Conservation (phyloP, 2,888 invertebrate species). For the Thysanoteuthis rhombus region DNA sequence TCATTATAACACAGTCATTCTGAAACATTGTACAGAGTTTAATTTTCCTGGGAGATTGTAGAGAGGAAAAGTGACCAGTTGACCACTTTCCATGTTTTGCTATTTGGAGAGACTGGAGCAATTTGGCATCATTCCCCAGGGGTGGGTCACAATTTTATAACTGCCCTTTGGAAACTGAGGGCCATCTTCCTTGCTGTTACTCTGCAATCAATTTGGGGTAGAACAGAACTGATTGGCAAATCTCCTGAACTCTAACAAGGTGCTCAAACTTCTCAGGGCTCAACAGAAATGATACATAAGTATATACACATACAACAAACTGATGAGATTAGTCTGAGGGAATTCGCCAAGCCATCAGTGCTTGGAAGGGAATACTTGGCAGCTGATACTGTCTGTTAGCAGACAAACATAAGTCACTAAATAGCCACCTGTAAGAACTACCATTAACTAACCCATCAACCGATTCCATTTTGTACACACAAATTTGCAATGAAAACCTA, state of each 20-base stretch:
- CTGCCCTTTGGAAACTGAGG: background rate
- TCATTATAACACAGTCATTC: too few species aligned
- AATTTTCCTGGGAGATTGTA: too few species aligned
- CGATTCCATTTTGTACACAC: too few species aligned
- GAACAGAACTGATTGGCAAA: background rate
- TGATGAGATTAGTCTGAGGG: too few species aligned
- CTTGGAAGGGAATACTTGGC: too few species aligned
- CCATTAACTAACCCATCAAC: too few species aligned
- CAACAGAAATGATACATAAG: background rate
- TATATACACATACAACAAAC: background rate
- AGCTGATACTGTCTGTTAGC: too few species aligned
- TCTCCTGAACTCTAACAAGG: background rate
- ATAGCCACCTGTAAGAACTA: too few species aligned
- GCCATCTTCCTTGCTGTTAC: background rate
- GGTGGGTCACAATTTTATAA: background rate
- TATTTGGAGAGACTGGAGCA: background rate
- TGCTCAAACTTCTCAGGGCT: background rate
- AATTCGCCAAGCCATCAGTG: too few species aligned
- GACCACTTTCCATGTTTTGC: background rate
- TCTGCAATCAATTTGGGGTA: background rate
- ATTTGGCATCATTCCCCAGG: background rate
- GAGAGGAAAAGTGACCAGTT: background rate
- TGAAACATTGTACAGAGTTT: too few species aligned
- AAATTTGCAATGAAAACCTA: too few species aligned
- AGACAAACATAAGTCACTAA: too few species aligned